Evolutionary conservation across 1,140 invertebrate genomes (phyloP).

Genomic region (Heliconius himera): DNA sequence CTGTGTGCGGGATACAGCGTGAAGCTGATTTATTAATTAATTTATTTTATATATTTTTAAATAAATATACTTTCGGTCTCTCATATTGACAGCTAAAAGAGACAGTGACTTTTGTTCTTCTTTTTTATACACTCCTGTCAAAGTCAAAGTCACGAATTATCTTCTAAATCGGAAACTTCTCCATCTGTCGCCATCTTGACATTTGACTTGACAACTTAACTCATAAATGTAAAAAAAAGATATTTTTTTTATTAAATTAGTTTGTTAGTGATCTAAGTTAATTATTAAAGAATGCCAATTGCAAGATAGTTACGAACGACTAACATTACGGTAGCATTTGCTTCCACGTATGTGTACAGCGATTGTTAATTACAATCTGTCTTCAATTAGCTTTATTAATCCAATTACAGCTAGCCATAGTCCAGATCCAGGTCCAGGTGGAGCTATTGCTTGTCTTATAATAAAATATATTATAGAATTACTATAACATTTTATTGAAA

Average conservation of each 20-base stretch:
- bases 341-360: background rate
- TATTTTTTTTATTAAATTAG: background rate
- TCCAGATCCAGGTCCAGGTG: background rate
- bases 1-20: too few species aligned
- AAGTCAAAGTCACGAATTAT: too few species aligned
- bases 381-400: slow-evolving; percentile 1
- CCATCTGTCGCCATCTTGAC: too few species aligned
- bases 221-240: background rate
- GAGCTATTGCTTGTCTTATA: background rate
- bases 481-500: background rate
- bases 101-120: background rate
- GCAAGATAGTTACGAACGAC: background rate
- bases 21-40: too few species aligned
- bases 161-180: too few species aligned
- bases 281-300: slow-evolving; percentile 2
- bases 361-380: slow-evolving; percentile 1
- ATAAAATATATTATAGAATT: background rate
- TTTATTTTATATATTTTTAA: background rate
- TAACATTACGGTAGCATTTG: background rate
- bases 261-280: background rate
- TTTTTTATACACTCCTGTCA: too few species aligned
- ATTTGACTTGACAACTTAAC: too few species aligned
- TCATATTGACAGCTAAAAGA: too few species aligned
- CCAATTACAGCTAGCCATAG: background rate
- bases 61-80: too few species aligned